These are phyloP conservation scores for Plecotus auritus DNA, from an alignment of 2,113 vertebrate genomes.

Conservation along the genomic window DNA sequence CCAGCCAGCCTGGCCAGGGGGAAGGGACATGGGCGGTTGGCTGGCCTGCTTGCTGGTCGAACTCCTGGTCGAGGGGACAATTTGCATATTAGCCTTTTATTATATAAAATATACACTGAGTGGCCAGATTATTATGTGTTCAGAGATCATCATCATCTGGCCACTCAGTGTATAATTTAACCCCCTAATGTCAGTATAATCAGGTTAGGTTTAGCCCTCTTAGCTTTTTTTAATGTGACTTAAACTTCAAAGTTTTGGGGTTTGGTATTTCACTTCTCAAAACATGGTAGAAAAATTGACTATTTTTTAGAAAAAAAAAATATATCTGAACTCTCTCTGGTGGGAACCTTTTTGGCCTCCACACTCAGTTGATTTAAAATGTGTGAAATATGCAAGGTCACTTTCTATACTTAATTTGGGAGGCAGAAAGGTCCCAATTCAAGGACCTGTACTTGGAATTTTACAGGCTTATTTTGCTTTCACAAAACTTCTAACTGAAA, in stretches of 20 bases:
- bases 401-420: not conserved
- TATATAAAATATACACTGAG: too few species aligned
- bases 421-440: not conserved
- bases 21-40: too few species aligned
- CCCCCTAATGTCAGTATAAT: not conserved
- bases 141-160: too few species aligned
- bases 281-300: not conserved
- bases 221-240: not conserved
- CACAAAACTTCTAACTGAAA: not conserved
- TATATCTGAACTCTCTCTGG: not conserved
- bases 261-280: not conserved
- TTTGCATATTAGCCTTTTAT: too few species aligned
- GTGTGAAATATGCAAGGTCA: not conserved
- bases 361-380: constrained; percentile 21
- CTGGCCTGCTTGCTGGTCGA: too few species aligned
- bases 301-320: not conserved
- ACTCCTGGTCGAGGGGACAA: too few species aligned
- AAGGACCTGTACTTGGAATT: not conserved
- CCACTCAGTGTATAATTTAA: not conserved
- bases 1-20: too few species aligned
- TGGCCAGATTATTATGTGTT: too few species aligned
- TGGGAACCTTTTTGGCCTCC: not conserved
- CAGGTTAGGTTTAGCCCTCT: not conserved
- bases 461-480: not conserved
- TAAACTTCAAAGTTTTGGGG: not conserved